These are phyloP conservation scores for Apodemia zela DNA, from an alignment of 2,888 invertebrate genomes.

Conservation along the genomic window DNA sequence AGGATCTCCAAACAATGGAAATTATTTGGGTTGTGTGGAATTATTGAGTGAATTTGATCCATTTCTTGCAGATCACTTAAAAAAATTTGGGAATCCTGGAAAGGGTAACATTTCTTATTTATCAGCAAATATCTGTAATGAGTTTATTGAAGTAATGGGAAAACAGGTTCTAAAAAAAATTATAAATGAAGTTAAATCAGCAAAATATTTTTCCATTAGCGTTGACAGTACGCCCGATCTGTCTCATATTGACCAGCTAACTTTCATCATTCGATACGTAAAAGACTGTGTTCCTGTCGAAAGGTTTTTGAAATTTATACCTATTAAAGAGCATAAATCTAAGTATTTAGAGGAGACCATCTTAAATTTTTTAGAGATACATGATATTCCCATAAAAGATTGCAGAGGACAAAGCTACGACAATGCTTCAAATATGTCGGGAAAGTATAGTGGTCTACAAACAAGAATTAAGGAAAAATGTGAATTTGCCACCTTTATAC, in stretches of 20 bases:
- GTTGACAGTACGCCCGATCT: conserved; percentile 41
- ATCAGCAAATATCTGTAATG: conserved; percentile 39
- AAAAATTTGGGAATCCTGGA: conserved; percentile 27
- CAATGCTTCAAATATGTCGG: conserved; percentile 35
- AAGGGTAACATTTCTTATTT: conserved; percentile 27
- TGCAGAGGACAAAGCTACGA: conserved; percentile 40
- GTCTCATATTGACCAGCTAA: conserved; percentile 41
- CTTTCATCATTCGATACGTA: conserved; percentile 41
- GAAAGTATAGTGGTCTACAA: too few species aligned
- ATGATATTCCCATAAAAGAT: conserved; percentile 35
- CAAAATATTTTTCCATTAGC: conserved; percentile 33
- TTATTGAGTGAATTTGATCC: conserved; percentile 27
- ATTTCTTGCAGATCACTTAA: conserved; percentile 26
- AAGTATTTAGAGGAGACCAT: background rate
- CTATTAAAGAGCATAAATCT: conserved; percentile 12
- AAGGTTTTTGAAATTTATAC: conserved; percentile 38
- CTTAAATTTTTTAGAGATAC: conserved; percentile 22
- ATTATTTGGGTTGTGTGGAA: conserved; percentile 29
- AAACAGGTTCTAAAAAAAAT: conserved; percentile 35
- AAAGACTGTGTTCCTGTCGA: conserved; percentile 37
- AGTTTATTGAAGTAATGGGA: conserved; percentile 42
- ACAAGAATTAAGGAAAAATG: too few species aligned
- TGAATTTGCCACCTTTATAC: background rate
- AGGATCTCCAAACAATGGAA: conserved; percentile 25
- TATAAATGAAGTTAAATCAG: conserved; percentile 37